Evolutionary conservation across 2,797 vertebrate species (phyloP), one percentile per base, ranked within the genome.

Genomic region (Gymnothorax reevesii): DNA sequence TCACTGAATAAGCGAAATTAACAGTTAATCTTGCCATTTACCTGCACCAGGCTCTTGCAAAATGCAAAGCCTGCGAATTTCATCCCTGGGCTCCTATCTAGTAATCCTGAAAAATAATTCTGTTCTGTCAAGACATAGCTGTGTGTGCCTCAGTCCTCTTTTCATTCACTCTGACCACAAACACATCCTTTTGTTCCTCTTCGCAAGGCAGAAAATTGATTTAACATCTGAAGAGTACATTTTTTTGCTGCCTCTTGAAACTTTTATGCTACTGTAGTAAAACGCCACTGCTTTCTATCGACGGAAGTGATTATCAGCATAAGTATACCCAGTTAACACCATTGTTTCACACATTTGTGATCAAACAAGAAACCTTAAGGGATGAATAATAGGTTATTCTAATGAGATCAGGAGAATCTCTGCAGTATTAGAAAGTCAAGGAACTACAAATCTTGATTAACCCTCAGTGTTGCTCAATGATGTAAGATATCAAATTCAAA

Each of bases 21-120:
- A n/a, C 75, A 54, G 13, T 27, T 83, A 83, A 62, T 83, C 82
- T 83, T 15, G 20, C 25, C 33, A 83, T 60, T 83, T 57, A 59
- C 57, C 57, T 60, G 57, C 8, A 15, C 55, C 82, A 60, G 33
- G 0, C 25, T 83, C 55, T 60, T 59, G 82, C 82, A 83, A 33
- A 57, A 79, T 54, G 49, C 42, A 52, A 13, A 42, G 75, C 54
- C 22, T 79, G 17, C 10, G 75, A 0, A n/a, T 12, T 22, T 52
- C 42, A 52, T 54, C 75, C 75, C 49, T 7, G 9, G 75, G 17
- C 17, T 22, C 27, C 57, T 22, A 52, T 12, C 52, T 52, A 8
- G 49, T 79, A 79, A 79, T 79, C 75, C 49, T 79, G 49, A 79
- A 79, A 54, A 49, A 42, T 42, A 79, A 54, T 54, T 79, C 49